Evolutionary conservation across 64 coral and sea anemone species (phyloP).

Genomic region (Montipora sp.): DNA sequence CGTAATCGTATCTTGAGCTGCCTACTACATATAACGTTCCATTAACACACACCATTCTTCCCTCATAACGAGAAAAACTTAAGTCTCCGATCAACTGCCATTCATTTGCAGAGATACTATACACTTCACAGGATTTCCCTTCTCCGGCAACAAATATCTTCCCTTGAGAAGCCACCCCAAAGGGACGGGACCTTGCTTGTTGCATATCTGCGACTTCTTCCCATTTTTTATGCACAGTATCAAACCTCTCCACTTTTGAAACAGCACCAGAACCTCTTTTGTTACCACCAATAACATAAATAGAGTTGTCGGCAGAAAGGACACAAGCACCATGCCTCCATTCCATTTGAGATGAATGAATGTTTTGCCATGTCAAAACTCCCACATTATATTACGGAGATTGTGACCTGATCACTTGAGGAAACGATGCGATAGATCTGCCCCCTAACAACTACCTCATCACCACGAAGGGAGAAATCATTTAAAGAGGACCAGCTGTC

Average conservation of each 20-base stretch:
- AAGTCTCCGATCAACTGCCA: not conserved
- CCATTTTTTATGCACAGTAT: not conserved
- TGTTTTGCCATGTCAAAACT: not conserved
- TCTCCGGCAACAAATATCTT: not conserved
- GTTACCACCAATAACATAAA: not conserved
- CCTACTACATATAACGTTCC: not conserved
- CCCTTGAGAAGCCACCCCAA: conserved; percentile 13
- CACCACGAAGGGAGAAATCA: not conserved
- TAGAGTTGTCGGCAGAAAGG: not conserved
- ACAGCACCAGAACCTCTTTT: not conserved
- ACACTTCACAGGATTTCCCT: not conserved
- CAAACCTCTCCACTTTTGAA: not conserved
- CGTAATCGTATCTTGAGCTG: not conserved
- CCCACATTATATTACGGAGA: not conserved
- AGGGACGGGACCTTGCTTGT: not conserved
- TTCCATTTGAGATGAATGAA: not conserved
- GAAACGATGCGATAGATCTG: not conserved
- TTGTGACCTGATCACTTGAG: not conserved
- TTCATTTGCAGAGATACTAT: not conserved
- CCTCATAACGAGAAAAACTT: not conserved
- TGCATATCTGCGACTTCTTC: not conserved
- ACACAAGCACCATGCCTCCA: not conserved
- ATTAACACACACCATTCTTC: not conserved
- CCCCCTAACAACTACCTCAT: not conserved
- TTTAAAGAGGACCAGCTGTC: not conserved